phyloP scores from a whole-genome alignment of 2,797 vertebrate genomes.

The Bradypodion ventrale region DNA sequence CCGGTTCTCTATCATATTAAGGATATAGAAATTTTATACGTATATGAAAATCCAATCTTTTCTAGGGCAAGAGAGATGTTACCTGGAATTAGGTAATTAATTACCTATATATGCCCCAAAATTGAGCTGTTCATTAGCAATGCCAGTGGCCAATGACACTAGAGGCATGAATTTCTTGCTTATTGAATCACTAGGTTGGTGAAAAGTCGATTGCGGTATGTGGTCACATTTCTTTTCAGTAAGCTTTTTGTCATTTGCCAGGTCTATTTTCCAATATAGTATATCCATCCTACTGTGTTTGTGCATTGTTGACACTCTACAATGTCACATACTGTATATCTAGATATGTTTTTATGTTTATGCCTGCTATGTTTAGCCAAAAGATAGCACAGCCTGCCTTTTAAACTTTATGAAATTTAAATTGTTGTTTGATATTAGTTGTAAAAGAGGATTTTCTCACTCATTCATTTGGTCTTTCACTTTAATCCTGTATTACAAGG shows the following conservation, averaged over 20 bases:
- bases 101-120: conserved; percentile 7
- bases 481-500: too few relatives aligned
- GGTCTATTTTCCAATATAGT: not conserved
- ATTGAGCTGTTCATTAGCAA: not conserved
- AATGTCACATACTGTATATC: not conserved
- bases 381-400: not conserved
- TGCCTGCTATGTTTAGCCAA: not conserved
- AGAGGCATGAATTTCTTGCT: not conserved
- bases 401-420: not conserved
- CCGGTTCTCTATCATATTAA: conserved; percentile 30
- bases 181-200: not conserved
- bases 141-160: not conserved
- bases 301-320: not conserved
- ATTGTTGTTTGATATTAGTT: not conserved
- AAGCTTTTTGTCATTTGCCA: not conserved
- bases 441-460: too few relatives aligned
- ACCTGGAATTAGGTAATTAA: not conserved
- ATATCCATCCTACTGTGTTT: too few relatives aligned
- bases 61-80: conserved; percentile 1
- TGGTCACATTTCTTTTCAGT: not conserved
- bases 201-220: not conserved
- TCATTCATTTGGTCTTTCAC: too few relatives aligned
- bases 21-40: not conserved
- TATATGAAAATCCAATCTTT: not conserved
- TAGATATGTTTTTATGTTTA: not conserved